Base-by-base conservation (phyloP, 2,888 invertebrate species). In the Patella pellucida region DNA sequence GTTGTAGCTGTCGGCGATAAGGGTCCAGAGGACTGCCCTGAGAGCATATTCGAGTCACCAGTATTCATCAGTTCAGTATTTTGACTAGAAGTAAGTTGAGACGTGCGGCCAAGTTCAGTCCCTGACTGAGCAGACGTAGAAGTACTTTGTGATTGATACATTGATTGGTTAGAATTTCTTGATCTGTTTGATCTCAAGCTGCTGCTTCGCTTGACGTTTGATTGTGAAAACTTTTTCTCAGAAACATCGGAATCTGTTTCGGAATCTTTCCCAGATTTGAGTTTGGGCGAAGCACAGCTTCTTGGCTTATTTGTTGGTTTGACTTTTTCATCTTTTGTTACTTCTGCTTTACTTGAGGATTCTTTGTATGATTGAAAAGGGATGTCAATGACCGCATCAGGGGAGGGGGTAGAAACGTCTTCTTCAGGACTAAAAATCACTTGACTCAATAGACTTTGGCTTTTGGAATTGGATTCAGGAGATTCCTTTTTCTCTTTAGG, bases 401-500 rank as follows among this genome's bases (percentile, higher is more conserved):
- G 82, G 9, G 84, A 80, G 27, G 84, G 79, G 19, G 81, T 74
- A 15, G 85, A 81, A n/a, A 81, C 82, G 19, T 83, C 83, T 7
- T 79, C 75, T 74, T 86, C 86, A 52, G 83, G 84, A 75, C 84
- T 85, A 15, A 86, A 77, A 12, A 83, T 81, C 16, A 87, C 87
- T 74, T 83, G 84, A 76, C 82, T 83, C 23, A 86, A 76, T 78
- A 86, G 75, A 56, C 81, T 79, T 11, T 78, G 77, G 41, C 41
- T 41, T 67, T 78, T 7, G 41, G 9, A 68, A 19, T 56, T 67
- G n/a, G 16, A 52, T n/a, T 74, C 69, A 11, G 68, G 41, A 52
- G 31, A 23, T 41, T 41, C 41, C 19, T 41, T 69, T 19, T 56
- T 70, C 19, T 23, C 52, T 52, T 50, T 56, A 27, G 62, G 15